Evolutionary conservation across 92 coral and sea anemone species (phyloP), one percentile per base, ranked within the genome.

Genomic region (Nematostella vectensis): DNA sequence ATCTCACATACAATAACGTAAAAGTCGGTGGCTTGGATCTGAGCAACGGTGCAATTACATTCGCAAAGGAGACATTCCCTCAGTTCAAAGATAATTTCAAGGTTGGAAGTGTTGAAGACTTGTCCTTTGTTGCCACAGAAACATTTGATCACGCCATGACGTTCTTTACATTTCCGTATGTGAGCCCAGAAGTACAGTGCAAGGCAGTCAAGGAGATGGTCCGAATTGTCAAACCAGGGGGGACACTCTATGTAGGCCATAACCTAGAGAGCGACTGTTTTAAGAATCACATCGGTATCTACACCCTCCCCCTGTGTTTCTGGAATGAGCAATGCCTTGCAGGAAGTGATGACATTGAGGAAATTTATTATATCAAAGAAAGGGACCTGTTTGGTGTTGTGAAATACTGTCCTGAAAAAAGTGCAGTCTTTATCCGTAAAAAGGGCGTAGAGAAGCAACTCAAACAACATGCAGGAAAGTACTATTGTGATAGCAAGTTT

Each of bases 121-220:
- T 75, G 30, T 75, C 82, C 4, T 75, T 75, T 37, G 75, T 75
- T 11, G 38, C 28, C 25, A 67, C 58, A 42, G 70, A 27, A 23
- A 59, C 55, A 24, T 75, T 57, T 36, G 82, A 75, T 48, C 82
- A 75, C 29, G 61, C 82, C 1, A 75, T 75, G 82, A 75, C 76
- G n/a, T 75, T 75, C 40, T 67, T 58, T 50, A 75, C 82, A 12
- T 75, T 75, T n/a, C 82, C 82, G 1, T 75, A 75, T 31, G 82
- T 75, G 16, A 75, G 48, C 59, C 70, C 82, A n/a, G 76, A 67
- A 38, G 67, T 52, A 16, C 82, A 75, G 54, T 75, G 82, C 53
- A 53, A 75, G 47, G 54, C 76, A 2, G 82, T 75, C 10, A 67
- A 75, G 42, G 75, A 75, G 43, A 75, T 75, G 82, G 50, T 75